phyloP scores from a whole-genome alignment of 2,888 invertebrate genomes.

The Stenurella melanura region DNA sequence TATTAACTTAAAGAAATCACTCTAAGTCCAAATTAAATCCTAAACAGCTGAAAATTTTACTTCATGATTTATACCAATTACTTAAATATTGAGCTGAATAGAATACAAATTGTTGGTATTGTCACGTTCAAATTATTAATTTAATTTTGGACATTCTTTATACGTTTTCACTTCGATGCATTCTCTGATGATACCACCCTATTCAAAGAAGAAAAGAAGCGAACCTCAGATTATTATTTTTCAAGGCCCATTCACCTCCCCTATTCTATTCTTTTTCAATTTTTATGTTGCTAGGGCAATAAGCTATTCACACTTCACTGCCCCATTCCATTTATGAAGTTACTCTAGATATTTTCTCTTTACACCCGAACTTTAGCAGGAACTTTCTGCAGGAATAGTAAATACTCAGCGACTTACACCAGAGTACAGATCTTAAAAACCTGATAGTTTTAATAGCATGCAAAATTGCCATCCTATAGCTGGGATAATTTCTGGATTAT shows the following conservation, averaged over 20 bases:
- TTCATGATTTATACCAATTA: neutral
- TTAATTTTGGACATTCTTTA: neutral
- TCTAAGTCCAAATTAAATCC: too few species aligned
- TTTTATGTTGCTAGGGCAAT: conserved; percentile 46
- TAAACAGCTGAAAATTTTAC: neutral
- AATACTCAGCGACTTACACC: conserved; percentile 17
- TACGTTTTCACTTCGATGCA: conserved; percentile 11
- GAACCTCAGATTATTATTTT: conserved; percentile 46
- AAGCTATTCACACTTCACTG: conserved; percentile 50
- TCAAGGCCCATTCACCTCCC: conserved; percentile 47
- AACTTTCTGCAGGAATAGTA: conserved; percentile 39
- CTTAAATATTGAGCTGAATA: neutral
- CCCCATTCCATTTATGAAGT: conserved; percentile 53
- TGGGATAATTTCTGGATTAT: too few species aligned
- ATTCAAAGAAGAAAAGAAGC: conserved; percentile 18
- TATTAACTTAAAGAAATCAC: too few species aligned
- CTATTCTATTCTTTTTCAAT: conserved; percentile 41
- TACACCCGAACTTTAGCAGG: conserved; percentile 41
- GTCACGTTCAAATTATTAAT: neutral
- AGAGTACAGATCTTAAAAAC: neutral
- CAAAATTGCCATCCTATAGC: too few species aligned
- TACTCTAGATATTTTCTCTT: conserved; percentile 45
- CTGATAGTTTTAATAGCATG: neutral
- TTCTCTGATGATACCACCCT: conserved; percentile 4
- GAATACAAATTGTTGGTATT: neutral